A percentile compares a stretch with the other conserved stretches of the same genome.
Conservation (phyloP, 2,113 vertebrate species). For the Bothrops jararaca region DNA sequence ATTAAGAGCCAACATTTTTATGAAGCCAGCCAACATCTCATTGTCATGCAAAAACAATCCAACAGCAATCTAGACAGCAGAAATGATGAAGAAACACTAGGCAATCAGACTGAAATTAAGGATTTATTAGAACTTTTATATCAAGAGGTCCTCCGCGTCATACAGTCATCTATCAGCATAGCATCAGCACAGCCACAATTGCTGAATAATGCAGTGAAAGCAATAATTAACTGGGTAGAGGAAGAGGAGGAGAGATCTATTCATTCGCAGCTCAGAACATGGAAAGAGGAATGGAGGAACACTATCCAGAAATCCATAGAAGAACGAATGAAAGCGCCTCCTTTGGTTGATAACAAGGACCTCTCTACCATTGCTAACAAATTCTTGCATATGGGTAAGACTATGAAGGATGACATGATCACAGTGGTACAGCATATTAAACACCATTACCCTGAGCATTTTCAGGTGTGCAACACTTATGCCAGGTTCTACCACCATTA, state of each 20-base stretch:
- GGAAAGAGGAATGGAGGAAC: conserved; percentile 70
- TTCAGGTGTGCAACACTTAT: conserved; percentile 77
- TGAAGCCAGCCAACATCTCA: conserved; percentile 63
- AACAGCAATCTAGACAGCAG: conserved; percentile 25
- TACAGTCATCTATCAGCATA: conserved; percentile 68
- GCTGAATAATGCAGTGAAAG: conserved; percentile 75
- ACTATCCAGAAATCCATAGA: conserved; percentile 64
- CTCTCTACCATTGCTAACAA: conserved; percentile 67
- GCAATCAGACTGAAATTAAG: conserved; percentile 59
- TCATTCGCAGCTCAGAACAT: conserved; percentile 70
- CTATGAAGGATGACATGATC: conserved; percentile 80
- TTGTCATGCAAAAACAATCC: conserved; percentile 70
- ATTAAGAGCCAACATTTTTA: conserved; percentile 53
- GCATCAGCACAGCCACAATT: conserved; percentile 39
- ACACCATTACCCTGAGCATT: conserved; percentile 75
- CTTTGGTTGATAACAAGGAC: conserved; percentile 17
- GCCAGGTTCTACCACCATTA: conserved; percentile 76
- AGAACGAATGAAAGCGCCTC: conserved; percentile 62
- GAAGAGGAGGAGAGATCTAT: conserved; percentile 76
- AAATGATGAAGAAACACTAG: conserved; percentile 35
- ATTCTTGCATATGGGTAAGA: conserved; percentile 75
- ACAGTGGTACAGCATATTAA: conserved; percentile 68
- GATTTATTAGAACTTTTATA: conserved; percentile 68
- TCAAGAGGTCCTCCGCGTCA: conserved; percentile 51
- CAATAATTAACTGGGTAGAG: conserved; percentile 75